These are phyloP conservation scores for Brachionus paranguensis DNA, from an alignment of 1,140 invertebrate genomes.

Conservation along the genomic window DNA sequence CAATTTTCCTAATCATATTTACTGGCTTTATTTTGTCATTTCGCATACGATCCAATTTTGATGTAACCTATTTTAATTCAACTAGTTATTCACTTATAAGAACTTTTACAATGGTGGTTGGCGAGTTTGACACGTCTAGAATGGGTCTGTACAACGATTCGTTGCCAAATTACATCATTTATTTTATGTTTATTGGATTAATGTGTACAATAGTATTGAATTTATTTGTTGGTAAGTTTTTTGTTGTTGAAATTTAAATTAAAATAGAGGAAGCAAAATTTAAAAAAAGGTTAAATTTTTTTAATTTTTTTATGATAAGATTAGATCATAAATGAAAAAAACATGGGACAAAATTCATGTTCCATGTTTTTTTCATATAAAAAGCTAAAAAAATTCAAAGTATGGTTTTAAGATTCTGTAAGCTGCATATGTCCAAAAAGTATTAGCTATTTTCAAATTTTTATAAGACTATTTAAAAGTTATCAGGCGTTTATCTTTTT, in stretches of 20 bases:
- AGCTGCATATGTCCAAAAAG: too few species aligned
- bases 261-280: too few species aligned
- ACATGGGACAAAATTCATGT: too few species aligned
- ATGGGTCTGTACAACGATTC: conserved; percentile 23
- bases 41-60: conserved; percentile 34
- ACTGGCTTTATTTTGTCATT: conserved; percentile 35
- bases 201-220: conserved; percentile 26
- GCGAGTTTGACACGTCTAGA: background rate
- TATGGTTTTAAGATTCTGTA: too few species aligned
- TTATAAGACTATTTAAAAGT: too few species aligned
- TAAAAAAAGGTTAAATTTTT: background rate
- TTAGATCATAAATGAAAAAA: too few species aligned
- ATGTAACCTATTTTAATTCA: conserved; percentile 34
- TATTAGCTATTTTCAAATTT: too few species aligned
- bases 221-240: conserved; percentile 29
- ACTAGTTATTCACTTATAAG: conserved; percentile 8
- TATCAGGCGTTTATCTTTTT: too few species aligned
- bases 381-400: too few species aligned
- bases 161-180: conserved; percentile 27
- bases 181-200: conserved; percentile 32
- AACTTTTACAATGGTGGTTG: conserved; percentile 35
- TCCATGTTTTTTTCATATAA: too few species aligned
- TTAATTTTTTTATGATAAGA: too few species aligned
- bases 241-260: background rate
- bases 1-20: conserved; percentile 23